These are phyloP conservation scores for Plectrocnemia conspersa DNA, from an alignment of 1,140 invertebrate genomes.

Conservation along the genomic window DNA sequence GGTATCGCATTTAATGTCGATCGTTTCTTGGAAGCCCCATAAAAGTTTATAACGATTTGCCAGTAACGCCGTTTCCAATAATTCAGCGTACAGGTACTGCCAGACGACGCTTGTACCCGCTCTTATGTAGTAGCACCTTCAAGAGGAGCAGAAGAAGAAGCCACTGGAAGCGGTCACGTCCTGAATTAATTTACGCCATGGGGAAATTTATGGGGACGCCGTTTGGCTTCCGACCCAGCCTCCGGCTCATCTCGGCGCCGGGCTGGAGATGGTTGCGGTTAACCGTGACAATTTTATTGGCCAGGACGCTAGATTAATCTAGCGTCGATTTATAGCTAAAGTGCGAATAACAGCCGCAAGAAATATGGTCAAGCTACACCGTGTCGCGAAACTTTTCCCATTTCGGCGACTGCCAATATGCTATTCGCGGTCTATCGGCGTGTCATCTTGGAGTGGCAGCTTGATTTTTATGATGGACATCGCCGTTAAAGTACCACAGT, in stretches of 20 bases:
- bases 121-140: neutral
- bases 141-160: neutral
- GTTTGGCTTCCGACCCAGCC: neutral
- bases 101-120: no score
- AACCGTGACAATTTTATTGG: constrained; percentile 26
- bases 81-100: no score
- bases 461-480: no score
- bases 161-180: constrained; percentile 20
- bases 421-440: neutral
- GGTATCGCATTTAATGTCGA: no score
- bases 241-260: neutral
- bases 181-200: constrained; percentile 26
- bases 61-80: no score
- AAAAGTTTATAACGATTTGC: no score
- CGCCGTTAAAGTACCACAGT: no score
- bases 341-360: constrained; percentile 15
- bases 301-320: constrained; percentile 17
- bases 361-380: constrained; percentile 5
- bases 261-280: neutral
- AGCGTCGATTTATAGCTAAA: constrained; percentile 14
- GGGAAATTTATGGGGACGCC: constrained; percentile 22
- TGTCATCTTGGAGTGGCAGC: no score
- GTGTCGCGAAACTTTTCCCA: neutral
- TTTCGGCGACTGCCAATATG: neutral
- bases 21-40: no score